Conservation (phyloP, 2,113 vertebrate species). For the Epinephelus moara region DNA sequence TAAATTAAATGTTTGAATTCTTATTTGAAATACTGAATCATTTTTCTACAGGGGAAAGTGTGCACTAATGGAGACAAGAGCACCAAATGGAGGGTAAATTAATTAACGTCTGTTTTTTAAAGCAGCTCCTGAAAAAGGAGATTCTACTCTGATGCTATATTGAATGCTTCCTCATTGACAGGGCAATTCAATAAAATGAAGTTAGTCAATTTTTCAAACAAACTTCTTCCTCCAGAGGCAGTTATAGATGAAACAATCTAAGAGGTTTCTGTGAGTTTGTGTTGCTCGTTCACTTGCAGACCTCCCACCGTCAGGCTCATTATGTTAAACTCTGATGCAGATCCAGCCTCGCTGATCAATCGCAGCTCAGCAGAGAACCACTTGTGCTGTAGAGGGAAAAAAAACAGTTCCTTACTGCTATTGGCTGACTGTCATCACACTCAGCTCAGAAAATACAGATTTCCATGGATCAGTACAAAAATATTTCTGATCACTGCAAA, state of each 20-base stretch:
- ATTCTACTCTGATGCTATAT: slow-evolving; percentile 9
- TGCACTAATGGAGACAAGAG: slow-evolving; percentile 7
- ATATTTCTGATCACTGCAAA: slow-evolving; percentile 49
- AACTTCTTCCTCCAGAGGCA: slow-evolving; percentile 27
- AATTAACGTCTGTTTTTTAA: slow-evolving; percentile 39
- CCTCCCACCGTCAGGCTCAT: slow-evolving; percentile 45
- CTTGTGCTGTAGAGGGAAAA: slow-evolving; percentile 18
- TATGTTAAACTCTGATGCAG: slow-evolving; percentile 43
- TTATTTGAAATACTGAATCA: not conserved
- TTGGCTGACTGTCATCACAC: slow-evolving; percentile 58
- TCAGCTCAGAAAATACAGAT: slow-evolving; percentile 54
- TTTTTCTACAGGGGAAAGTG: slow-evolving; percentile 18
- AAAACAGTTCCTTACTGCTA: slow-evolving; percentile 50
- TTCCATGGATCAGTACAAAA: slow-evolving; percentile 37
- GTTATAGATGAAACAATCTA: slow-evolving; percentile 30
- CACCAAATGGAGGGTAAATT: slow-evolving; percentile 30
- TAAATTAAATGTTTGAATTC: slow-evolving; percentile 36
- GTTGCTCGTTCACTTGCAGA: slow-evolving; percentile 13
- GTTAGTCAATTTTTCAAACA: slow-evolving; percentile 29
- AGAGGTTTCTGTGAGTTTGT: slow-evolving; percentile 11
- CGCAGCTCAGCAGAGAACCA: slow-evolving; percentile 48
- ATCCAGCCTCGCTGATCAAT: slow-evolving; percentile 50
- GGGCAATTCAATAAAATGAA: slow-evolving; percentile 35
- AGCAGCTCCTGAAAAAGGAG: slow-evolving; percentile 18
- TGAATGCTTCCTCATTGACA: slow-evolving; percentile 37